Evolutionary conservation across 2,113 vertebrate genomes (phyloP).

Genomic region (Octodon degus): DNA sequence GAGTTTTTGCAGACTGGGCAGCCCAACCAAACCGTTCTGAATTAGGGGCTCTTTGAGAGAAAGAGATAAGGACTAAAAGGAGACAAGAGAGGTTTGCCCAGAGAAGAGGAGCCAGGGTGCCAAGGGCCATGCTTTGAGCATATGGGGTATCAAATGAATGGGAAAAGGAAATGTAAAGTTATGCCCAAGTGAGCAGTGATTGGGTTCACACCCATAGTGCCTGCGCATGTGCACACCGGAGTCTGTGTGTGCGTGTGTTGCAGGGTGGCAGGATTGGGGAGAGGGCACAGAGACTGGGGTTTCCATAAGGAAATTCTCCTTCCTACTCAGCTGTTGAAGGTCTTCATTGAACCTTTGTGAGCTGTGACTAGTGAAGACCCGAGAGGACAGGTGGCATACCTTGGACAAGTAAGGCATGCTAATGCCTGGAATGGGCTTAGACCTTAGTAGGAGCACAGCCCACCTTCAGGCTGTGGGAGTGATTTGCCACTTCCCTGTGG

Average conservation of each 20-base stretch:
- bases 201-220: background rate
- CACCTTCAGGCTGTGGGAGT: background rate
- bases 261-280: background rate
- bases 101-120: background rate
- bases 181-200: slow-evolving; percentile 33
- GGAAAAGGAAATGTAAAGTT: slow-evolving; percentile 35
- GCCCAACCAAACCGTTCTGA: background rate
- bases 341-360: background rate
- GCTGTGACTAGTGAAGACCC: background rate
- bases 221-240: background rate
- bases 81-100: background rate
- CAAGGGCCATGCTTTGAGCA: background rate
- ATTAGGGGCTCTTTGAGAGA: background rate
- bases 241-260: background rate
- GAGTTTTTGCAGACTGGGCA: background rate
- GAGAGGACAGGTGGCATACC: background rate
- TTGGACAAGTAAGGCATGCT: background rate
- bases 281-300: background rate
- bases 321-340: background rate
- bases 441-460: background rate
- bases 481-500: slow-evolving; percentile 34
- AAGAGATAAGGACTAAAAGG: background rate
- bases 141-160: slow-evolving; percentile 33
- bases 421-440: no score
- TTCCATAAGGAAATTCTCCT: background rate